Evolutionary conservation across 1,140 invertebrate species (phyloP).

Genomic region (Idris sp.): DNA sequence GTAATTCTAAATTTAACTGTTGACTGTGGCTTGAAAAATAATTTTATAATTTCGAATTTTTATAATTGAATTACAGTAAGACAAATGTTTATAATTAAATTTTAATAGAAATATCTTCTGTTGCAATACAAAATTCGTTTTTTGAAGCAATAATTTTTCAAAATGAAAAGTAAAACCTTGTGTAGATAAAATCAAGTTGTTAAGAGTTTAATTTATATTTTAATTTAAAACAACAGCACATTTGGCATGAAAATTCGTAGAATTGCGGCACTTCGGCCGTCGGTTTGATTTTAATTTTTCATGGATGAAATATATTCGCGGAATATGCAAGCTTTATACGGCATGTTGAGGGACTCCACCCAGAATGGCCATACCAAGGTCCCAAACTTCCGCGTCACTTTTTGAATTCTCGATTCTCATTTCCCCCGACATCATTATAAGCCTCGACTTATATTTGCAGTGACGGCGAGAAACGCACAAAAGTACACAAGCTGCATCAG

Average conservation of each 20-base stretch:
- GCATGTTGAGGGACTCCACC: conserved; percentile 67
- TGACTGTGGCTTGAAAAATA: neutral
- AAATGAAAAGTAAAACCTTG: too few relatives aligned
- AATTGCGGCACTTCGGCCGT: conserved; percentile 47
- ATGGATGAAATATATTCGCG: conserved; percentile 51
- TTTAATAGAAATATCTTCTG: too few relatives aligned
- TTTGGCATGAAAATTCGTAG: conserved; percentile 20
- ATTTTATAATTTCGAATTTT: conserved; percentile 5
- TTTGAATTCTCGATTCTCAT: conserved; percentile 61
- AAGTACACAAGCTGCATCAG: conserved; percentile 35
- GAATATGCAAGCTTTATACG: conserved; percentile 68
- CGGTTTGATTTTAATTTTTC: conserved; percentile 52
- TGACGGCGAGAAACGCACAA: conserved; percentile 36
- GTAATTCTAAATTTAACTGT: conserved; percentile 20
- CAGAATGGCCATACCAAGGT: conserved; percentile 71
- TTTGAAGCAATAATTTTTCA: too few relatives aligned
- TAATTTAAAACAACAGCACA: neutral
- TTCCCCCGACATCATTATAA: conserved; percentile 64
- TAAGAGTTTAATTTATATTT: too few relatives aligned
- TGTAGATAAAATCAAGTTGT: neutral
- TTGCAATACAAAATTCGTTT: too few relatives aligned
- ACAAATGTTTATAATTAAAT: neutral
- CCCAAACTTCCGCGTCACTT: conserved; percentile 70
- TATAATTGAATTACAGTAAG: neutral
- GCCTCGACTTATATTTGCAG: conserved; percentile 42